These are phyloP conservation scores for Calvadosia cruxmelitensis DNA, from an alignment of 30 jellyfish, hydroid and myxozoan genomes.

Conservation along the genomic window DNA sequence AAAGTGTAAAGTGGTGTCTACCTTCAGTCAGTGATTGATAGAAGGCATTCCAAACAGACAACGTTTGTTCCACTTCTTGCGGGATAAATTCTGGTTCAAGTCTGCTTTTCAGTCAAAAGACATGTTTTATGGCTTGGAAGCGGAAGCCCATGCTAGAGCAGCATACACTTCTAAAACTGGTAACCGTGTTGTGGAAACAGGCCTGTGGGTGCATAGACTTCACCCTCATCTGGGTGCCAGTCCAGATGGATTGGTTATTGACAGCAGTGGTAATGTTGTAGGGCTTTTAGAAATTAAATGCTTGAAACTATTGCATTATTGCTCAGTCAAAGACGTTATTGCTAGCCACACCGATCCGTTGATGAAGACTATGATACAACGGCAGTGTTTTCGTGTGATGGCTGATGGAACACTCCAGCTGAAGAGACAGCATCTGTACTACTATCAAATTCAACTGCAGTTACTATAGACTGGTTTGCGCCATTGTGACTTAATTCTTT, in stretches of 20 bases:
- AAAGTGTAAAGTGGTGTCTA: slow-evolving; percentile 11
- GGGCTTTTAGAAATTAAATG: slow-evolving; percentile 24
- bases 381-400: too few relatives aligned
- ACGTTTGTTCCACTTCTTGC: slow-evolving; percentile 7
- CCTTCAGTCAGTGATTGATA: slow-evolving; percentile 2
- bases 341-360: too few relatives aligned
- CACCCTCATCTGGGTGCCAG: slow-evolving; percentile 37
- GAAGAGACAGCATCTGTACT: too few relatives aligned
- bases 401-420: too few relatives aligned
- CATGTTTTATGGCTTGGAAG: slow-evolving; percentile 22
- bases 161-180: too few relatives aligned
- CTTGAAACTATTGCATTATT: slow-evolving; percentile 10
- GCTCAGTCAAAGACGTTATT: too few relatives aligned
- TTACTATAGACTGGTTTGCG: too few relatives aligned
- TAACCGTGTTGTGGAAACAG: slow-evolving; percentile 19
- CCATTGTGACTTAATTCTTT: too few relatives aligned
- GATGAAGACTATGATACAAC: too few relatives aligned
- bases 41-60: not conserved
- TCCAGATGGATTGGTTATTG: slow-evolving; percentile 59
- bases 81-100: slow-evolving; percentile 17
- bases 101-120: not conserved
- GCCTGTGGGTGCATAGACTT: slow-evolving; percentile 28
- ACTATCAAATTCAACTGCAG: too few relatives aligned
- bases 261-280: slow-evolving; percentile 4
- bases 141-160: too few relatives aligned